Conservation (phyloP, 2,888 invertebrate species). For the Pristionchus japonicus region DNA sequence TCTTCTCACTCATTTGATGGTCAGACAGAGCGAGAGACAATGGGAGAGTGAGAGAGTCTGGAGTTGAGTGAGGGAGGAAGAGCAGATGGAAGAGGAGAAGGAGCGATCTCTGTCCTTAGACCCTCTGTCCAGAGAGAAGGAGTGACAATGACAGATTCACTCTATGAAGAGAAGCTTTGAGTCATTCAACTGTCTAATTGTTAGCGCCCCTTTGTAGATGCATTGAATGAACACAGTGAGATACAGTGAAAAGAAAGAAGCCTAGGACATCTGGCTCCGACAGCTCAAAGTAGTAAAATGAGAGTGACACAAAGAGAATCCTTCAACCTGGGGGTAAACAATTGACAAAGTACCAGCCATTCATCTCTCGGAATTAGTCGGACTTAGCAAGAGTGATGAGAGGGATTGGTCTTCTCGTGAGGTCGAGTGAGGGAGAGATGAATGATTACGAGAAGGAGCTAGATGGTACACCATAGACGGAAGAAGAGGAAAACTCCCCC, state of each 20-base stretch:
- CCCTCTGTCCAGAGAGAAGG: background rate
- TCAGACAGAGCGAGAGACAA: background rate
- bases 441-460: background rate
- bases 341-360: background rate
- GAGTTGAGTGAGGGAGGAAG: background rate
- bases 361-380: background rate
- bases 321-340: background rate
- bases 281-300: background rate
- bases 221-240: background rate
- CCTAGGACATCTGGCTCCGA: background rate
- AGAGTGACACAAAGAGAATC: background rate
- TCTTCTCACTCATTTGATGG: no score
- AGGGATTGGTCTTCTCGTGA: background rate
- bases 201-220: no score
- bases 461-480: background rate
- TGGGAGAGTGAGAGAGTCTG: background rate
- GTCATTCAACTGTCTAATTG: background rate
- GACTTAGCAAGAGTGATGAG: background rate
- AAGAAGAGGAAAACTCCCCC: background rate
- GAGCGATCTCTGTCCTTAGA: slow-evolving; percentile 23
- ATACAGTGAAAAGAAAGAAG: background rate
- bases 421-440: background rate
- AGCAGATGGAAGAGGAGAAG: background rate
- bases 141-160: background rate
- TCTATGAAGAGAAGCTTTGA: background rate